Evolutionary conservation across 2,113 vertebrate genomes (phyloP), one percentile per base, ranked within the genome.

Genomic region (Nothobranchius kuhntae): DNA sequence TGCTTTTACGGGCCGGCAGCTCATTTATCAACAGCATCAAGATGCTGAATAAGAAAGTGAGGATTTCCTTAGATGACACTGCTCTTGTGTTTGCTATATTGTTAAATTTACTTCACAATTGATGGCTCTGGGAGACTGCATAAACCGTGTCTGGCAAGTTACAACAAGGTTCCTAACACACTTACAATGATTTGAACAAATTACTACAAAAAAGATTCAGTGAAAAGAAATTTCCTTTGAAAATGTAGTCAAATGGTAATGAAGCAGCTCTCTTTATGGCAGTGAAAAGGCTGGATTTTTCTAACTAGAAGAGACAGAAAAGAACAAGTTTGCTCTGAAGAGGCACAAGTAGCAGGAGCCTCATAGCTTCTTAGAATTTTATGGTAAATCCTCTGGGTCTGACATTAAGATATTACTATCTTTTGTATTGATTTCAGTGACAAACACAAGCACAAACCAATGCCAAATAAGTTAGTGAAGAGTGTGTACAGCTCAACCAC

Each of bases 21-120:
- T 61, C 14, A n/a, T 47, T 50, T 65, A 71, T 76, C 62, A 61
- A 15, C 51, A 24, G 56, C 73, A 64, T 60, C n/a, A 45, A 52
- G 57, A 48, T 52, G 42, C 9, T 52, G 13, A 63, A 71, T n/a
- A 24, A 67, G 44, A 35, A 72, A 78, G 79, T 35, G 38, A n/a
- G 30, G 9, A 53, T 66, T 76, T 69, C 63, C 38, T 70, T 13
- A 38, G 65, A 60, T 59, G 50, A 38, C 17, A 9, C 13, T 62
- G n/a, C 38, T 63, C 66, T 59, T 2, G 3, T 50, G 35, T 72
- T 74, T 53, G 54, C n/a, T 56, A 51, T 9, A 21, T 54, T 71
- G 55, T 71, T 71, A 73, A 54, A 74, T 73, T 73, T 61, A 61
- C 64, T 69, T 69, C 61, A 42, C 78, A 72, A 67, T 6, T 62